Conservation (phyloP, 2,888 invertebrate genomes). For the Acrobasis consociella region DNA sequence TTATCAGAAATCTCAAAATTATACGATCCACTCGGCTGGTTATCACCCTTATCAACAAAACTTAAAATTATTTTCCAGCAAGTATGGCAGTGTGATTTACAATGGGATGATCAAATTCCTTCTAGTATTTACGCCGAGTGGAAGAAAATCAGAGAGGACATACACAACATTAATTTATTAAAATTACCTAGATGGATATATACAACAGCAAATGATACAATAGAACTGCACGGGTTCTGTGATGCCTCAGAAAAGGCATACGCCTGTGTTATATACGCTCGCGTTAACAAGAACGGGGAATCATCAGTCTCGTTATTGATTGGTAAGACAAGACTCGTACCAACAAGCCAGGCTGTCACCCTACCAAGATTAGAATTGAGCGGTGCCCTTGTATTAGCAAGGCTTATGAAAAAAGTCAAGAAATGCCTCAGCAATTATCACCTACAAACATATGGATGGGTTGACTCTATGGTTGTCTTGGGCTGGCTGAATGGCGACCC, state of each 20-base stretch:
- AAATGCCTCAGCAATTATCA: neutral
- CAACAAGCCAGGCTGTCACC: constrained; percentile 8
- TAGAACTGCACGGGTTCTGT: constrained; percentile 7
- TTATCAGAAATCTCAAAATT: constrained; percentile 33
- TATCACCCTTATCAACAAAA: constrained; percentile 31
- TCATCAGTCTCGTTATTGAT: neutral
- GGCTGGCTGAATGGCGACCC: no score
- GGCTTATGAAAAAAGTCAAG: constrained; percentile 18
- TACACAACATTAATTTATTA: neutral
- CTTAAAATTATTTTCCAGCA: constrained; percentile 36
- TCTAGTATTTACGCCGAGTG: neutral
- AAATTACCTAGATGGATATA: neutral
- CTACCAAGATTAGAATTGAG: constrained; percentile 20
- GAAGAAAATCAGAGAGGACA: neutral
- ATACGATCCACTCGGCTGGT: constrained; percentile 37
- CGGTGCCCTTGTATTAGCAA: constrained; percentile 8
- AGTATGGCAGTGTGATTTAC: constrained; percentile 26
- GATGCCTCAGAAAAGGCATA: no score
- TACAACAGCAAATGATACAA: neutral
- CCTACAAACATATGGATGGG: constrained; percentile 21
- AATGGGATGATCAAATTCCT: constrained; percentile 6
- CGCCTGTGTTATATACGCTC: neutral
- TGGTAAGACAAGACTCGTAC: constrained; percentile 23
- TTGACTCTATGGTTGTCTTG: constrained; percentile 19
- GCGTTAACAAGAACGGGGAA: neutral